phyloP scores from a whole-genome alignment of 2,797 vertebrate species.

The Todus mexicanus region DNA sequence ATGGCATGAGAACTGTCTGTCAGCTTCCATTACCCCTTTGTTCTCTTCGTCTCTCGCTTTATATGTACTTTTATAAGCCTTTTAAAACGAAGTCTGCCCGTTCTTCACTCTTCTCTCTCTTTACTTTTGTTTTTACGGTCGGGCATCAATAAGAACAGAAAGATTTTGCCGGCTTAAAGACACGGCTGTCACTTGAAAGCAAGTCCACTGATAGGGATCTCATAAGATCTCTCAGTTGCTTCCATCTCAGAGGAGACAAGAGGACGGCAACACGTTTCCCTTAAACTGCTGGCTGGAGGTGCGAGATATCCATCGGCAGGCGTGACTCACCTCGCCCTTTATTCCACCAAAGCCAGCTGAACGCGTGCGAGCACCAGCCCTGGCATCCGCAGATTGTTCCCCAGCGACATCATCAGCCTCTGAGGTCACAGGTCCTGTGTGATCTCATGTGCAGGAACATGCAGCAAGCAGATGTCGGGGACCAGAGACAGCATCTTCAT shows the following conservation, averaged over 20 bases:
- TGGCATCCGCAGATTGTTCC: accelerated
- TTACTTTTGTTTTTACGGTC: conserved; percentile 68
- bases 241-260: not conserved
- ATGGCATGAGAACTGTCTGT: conserved; percentile 59
- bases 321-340: not conserved
- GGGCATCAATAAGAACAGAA: conserved; percentile 46
- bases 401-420: not conserved
- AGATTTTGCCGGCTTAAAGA: conserved; percentile 59
- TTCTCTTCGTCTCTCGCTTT: conserved; percentile 42
- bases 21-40: conserved; percentile 45
- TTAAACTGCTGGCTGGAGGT: not conserved
- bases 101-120: conserved; percentile 52
- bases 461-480: not conserved
- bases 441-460: accelerated
- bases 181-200: not conserved
- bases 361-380: accelerated
- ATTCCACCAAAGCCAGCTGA: not conserved
- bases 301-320: not conserved
- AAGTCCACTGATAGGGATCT: conserved; percentile 6
- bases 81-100: conserved; percentile 54
- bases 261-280: not conserved
- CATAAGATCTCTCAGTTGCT: not conserved
- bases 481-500: not conserved
- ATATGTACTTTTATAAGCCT: conserved; percentile 68
- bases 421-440: not conserved